Evolutionary conservation across 2,113 vertebrate species (phyloP).

Genomic region (Alligator mississippiensis): DNA sequence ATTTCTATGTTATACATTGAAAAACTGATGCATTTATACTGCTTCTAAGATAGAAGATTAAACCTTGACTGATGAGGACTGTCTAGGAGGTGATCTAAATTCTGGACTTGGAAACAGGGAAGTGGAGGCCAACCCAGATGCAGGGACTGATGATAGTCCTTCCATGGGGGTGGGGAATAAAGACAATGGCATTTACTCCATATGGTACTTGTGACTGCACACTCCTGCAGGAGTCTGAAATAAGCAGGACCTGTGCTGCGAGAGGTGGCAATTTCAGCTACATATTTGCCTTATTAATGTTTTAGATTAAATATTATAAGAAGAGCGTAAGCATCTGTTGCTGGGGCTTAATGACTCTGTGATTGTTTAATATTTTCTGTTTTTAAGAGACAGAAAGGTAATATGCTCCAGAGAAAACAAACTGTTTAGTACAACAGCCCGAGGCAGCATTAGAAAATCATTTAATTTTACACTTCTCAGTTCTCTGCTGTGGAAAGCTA

Average conservation of each 20-base stretch:
- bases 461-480: slow-evolving; percentile 6
- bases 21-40: not conserved
- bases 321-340: not conserved
- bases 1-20: not conserved
- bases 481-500: slow-evolving; percentile 34
- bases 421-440: slow-evolving; percentile 4
- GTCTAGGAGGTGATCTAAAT: not conserved
- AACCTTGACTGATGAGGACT: not conserved
- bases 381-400: not conserved
- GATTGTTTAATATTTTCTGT: not conserved
- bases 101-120: not conserved
- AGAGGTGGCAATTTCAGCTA: not conserved
- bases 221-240: not conserved
- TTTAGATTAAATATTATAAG: not conserved
- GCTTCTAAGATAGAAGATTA: too few relatives aligned
- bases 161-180: not conserved
- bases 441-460: slow-evolving; percentile 20
- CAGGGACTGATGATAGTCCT: not conserved
- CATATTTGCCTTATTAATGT: not conserved
- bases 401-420: not conserved
- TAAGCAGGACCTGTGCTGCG: not conserved
- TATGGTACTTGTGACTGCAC: not conserved
- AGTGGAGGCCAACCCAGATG: not conserved
- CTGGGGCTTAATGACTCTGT: not conserved
- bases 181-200: not conserved